phyloP scores from a whole-genome alignment of 2,113 vertebrate species.

The Damaliscus lunatus region DNA sequence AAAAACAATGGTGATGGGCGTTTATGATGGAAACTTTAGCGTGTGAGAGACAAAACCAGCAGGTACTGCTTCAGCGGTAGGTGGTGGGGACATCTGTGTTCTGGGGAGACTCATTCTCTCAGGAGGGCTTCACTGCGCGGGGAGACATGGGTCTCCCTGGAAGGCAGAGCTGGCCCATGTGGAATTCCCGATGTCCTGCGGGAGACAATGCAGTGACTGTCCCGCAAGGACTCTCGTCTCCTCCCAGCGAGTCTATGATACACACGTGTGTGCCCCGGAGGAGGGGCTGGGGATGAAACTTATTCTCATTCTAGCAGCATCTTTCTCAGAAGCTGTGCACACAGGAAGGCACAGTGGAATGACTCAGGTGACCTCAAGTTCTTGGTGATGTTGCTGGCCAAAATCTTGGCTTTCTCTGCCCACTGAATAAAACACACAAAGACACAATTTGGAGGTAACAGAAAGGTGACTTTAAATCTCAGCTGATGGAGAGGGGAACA shows the following conservation, averaged over 20 bases:
- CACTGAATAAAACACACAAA: neutral
- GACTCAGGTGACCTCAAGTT: neutral
- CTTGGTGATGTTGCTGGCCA: neutral
- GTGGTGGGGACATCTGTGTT: too few species aligned
- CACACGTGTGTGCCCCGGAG: neutral
- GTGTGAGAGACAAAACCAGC: accelerated
- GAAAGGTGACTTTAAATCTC: neutral
- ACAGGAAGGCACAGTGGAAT: accelerated
- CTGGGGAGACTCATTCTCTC: neutral
- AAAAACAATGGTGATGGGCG: neutral
- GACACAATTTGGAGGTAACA: neutral
- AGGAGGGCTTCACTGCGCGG: accelerated
- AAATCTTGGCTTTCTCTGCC: neutral
- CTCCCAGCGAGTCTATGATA: accelerated
- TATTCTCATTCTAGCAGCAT: neutral
- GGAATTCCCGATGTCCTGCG: accelerated
- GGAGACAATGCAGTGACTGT: accelerated
- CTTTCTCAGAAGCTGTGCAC: neutral
- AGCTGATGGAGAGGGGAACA: neutral
- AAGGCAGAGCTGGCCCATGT: neutral
- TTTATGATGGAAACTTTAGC: neutral
- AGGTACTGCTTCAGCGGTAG: accelerated
- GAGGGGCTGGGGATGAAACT: neutral
- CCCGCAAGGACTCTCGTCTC: accelerated
- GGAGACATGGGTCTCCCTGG: accelerated